Percentiles rank a stretch among this genome's conserved stretches.
Conservation (phyloP, 2,888 invertebrate genomes). For the Ectobius pallidus region DNA sequence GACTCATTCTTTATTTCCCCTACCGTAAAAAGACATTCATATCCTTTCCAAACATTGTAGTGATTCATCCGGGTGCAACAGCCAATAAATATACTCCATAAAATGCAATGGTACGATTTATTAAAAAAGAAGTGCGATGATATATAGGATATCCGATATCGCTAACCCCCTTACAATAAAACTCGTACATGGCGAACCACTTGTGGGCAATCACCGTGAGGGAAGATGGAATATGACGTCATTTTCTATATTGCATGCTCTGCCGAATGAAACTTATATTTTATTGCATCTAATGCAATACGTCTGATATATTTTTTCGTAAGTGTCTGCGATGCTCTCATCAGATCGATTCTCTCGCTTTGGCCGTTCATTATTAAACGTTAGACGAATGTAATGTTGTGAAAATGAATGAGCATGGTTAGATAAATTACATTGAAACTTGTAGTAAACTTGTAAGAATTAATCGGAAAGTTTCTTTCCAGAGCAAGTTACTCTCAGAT, state of each 20-base stretch:
- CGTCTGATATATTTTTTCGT: too few relatives aligned
- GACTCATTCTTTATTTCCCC: too few relatives aligned
- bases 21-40: too few relatives aligned
- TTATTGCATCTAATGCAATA: not conserved
- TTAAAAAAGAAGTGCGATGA: slow-evolving; percentile 18
- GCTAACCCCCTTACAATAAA: not conserved
- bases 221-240: not conserved
- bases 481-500: too few relatives aligned
- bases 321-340: too few relatives aligned
- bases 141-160: not conserved
- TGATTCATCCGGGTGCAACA: slow-evolving; percentile 12
- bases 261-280: not conserved
- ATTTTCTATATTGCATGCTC: slow-evolving; percentile 9
- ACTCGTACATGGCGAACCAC: not conserved
- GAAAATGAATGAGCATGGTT: too few relatives aligned
- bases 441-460: too few relatives aligned
- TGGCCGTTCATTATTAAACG: too few relatives aligned
- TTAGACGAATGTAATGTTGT: too few relatives aligned
- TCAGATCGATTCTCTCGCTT: too few relatives aligned
- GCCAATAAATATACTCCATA: slow-evolving; percentile 14
- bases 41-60: not conserved
- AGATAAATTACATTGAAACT: too few relatives aligned
- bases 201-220: slow-evolving; percentile 9
- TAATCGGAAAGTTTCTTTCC: too few relatives aligned
- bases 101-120: slow-evolving; percentile 10